These are phyloP conservation scores for Amblyjoppa fuscipennis DNA, from an alignment of 2,888 invertebrate species.

Conservation along the genomic window DNA sequence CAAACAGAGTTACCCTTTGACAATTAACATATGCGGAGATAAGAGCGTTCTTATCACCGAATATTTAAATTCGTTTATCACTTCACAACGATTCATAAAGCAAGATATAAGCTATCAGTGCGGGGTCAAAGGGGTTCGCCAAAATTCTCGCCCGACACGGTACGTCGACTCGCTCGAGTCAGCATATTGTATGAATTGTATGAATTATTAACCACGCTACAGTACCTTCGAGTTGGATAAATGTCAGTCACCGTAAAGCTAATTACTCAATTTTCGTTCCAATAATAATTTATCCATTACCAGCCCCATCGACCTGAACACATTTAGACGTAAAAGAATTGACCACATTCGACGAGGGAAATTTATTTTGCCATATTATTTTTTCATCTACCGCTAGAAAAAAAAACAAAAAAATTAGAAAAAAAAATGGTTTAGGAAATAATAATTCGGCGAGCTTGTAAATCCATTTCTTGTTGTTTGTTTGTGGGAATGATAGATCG, in stretches of 20 bases:
- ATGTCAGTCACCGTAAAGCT: neutral
- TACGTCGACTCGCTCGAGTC: neutral
- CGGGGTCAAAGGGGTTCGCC: neutral
- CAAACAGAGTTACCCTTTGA: neutral
- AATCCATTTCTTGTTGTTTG: neutral
- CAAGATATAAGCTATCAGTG: neutral
- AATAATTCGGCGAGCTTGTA: neutral
- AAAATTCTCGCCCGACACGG: neutral
- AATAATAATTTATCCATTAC: neutral
- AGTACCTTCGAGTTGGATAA: neutral
- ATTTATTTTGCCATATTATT: neutral
- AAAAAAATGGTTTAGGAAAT: neutral
- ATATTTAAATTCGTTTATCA: neutral
- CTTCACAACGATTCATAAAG: neutral
- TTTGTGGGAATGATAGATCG: neutral
- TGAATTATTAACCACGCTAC: neutral
- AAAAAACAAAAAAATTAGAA: neutral
- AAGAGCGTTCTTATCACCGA: neutral
- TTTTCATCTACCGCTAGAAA: neutral
- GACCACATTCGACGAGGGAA: neutral
- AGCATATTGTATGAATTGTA: neutral
- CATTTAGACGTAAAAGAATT: neutral
- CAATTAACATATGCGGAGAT: neutral
- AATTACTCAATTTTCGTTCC: neutral
- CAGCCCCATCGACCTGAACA: neutral